These are phyloP conservation scores for Desoria tigrina DNA, from an alignment of 2,888 invertebrate species.

Conservation along the genomic window DNA sequence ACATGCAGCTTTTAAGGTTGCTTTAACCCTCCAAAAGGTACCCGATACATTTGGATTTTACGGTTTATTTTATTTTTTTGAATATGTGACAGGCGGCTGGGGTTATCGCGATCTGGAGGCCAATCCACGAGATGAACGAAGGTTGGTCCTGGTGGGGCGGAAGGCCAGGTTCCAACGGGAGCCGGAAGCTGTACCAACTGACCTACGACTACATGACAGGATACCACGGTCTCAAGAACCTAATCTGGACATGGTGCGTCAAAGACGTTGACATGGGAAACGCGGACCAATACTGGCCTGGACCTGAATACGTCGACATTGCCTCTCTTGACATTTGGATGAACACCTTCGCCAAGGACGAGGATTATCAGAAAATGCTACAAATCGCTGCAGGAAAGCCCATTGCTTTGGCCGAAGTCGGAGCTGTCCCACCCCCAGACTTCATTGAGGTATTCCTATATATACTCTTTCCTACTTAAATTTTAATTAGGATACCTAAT, in stretches of 20 bases:
- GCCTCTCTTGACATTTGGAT: constrained; percentile 42
- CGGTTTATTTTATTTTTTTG: too few relatives aligned
- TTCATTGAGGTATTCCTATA: too few relatives aligned
- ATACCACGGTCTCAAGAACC: constrained; percentile 29
- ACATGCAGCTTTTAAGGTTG: too few relatives aligned
- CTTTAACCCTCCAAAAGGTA: too few relatives aligned
- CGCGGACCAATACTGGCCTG: constrained; percentile 43
- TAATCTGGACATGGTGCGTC: constrained; percentile 46
- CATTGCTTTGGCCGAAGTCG: constrained; percentile 43
- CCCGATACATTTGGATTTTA: too few relatives aligned
- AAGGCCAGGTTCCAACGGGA: constrained; percentile 38
- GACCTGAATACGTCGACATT: constrained; percentile 38
- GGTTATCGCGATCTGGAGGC: constrained; percentile 40
- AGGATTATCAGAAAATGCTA: constrained; percentile 40
- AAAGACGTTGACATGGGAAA: constrained; percentile 41
- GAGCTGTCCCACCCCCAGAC: constrained; percentile 40
- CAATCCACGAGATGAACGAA: constrained; percentile 48
- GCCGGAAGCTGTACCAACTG: constrained; percentile 41
- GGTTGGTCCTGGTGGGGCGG: constrained; percentile 50
- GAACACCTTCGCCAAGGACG: constrained; percentile 30
- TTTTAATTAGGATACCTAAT: too few relatives aligned
- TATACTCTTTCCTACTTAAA: too few relatives aligned
- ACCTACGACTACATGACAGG: constrained; percentile 41
- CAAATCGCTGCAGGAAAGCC: constrained; percentile 42
- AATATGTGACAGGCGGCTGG: constrained; percentile 36